Evolutionary conservation across 2,797 vertebrate species (phyloP), one percentile per base, ranked within the genome.

Genomic region (Centroberyx gerrardi): DNA sequence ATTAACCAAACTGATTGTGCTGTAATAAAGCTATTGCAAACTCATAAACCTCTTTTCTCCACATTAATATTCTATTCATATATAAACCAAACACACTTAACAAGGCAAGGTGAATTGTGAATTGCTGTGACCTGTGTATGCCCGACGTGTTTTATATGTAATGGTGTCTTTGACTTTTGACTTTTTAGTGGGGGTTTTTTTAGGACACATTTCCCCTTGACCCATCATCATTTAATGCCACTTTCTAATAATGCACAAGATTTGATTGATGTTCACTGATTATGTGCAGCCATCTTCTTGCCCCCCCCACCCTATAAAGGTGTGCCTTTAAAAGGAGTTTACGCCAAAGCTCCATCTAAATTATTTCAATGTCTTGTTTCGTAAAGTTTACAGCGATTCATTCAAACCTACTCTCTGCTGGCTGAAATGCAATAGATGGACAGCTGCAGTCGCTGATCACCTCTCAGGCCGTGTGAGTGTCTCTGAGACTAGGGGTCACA

Each of bases 401-500:
- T 52, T 18, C n/a, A 63, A 2, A 70, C 60, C 12, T 61, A 0
- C 14, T 61, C 4, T 0, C 74, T 27, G 68, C n/a, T 14, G 0
- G 12, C 12, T 74, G 48, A 69, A 76, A 72, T 8, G 2, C 27
- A 76, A 60, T 73, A 71, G 55, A 73, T 64, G 63, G 44, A 56
- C 56, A 36, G 56, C 6, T 82, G 53, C 10, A 61, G 70, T 69
- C 58, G 40, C 15, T 68, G 44, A n/a, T 38, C 49, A 68, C 33
- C 12, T 56, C 15, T 59, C 31, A 15, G 22, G 31, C n/a, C 15
- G 54, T 49, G 14, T 1, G 44, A 38, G 36, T 56, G 66, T 67
- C 66, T 68, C 60, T 80, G 44, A 68, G 71, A 44, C 69, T 74
- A 8, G 42, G 55, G 82, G 79, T 74, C 78, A 74, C 49, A 9